Evolutionary conservation across 2,888 invertebrate genomes (phyloP).

Genomic region (Zhengitettix transpicula): DNA sequence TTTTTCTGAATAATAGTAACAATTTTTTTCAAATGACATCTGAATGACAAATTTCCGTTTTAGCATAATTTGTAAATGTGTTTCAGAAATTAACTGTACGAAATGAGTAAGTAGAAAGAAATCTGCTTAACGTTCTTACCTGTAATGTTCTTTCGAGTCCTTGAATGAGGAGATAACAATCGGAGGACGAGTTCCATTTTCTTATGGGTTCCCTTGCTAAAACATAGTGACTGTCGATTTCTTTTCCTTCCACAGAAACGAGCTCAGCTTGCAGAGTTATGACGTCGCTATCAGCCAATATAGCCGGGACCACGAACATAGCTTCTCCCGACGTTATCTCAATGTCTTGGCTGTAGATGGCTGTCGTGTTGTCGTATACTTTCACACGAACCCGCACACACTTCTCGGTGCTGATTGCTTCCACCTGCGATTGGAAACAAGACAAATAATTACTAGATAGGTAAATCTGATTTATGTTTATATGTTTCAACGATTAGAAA

Average conservation of each 20-base stretch:
- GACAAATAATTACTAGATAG: too few relatives aligned
- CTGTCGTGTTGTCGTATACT: slow-evolving; percentile 46
- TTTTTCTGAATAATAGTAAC: too few relatives aligned
- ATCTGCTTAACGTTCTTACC: slow-evolving; percentile 24
- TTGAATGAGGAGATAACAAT: slow-evolving; percentile 47
- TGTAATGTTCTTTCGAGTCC: slow-evolving; percentile 45
- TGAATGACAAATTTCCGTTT: too few relatives aligned
- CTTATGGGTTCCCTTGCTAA: slow-evolving; percentile 43
- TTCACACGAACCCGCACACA: slow-evolving; percentile 47
- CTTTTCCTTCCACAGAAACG: slow-evolving; percentile 50
- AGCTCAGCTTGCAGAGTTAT: slow-evolving; percentile 48
- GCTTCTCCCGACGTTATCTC: slow-evolving; percentile 51
- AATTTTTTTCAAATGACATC: too few relatives aligned
- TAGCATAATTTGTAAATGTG: too few relatives aligned
- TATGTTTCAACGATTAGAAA: too few relatives aligned
- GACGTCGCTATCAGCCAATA: slow-evolving; percentile 46
- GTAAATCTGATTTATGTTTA: too few relatives aligned
- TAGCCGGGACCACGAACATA: slow-evolving; percentile 46
- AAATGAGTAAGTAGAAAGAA: neutral
- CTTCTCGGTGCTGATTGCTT: slow-evolving; percentile 51
- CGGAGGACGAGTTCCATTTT: slow-evolving; percentile 50
- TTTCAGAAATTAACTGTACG: too few relatives aligned
- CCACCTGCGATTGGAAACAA: slow-evolving; percentile 30
- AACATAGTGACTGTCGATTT: slow-evolving; percentile 52
- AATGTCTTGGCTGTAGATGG: slow-evolving; percentile 52